Evolutionary conservation across 2,888 invertebrate genomes (phyloP).

Genomic region (Spodoptera picta): DNA sequence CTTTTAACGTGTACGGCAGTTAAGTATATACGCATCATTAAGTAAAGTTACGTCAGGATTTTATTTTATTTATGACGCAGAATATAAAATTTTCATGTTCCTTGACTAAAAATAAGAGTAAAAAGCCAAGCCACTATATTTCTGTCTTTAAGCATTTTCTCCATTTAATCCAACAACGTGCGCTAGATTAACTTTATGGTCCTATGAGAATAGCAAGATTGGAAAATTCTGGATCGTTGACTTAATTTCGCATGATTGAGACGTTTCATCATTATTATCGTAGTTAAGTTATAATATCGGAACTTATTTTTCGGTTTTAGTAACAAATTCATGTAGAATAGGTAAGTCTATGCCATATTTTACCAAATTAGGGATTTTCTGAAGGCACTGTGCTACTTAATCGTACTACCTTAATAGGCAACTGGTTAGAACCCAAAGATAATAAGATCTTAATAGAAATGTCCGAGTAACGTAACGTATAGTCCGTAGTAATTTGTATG

Average conservation of each 20-base stretch:
- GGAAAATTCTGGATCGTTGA: slow-evolving; percentile 28
- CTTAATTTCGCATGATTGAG: slow-evolving; percentile 38
- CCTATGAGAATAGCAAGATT: slow-evolving; percentile 38
- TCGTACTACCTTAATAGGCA: too few species aligned
- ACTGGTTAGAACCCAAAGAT: too few species aligned
- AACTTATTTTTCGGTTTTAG: neutral
- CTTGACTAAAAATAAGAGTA: slow-evolving; percentile 22
- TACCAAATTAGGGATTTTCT: too few species aligned
- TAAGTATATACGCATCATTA: slow-evolving; percentile 31
- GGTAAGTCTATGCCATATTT: too few species aligned
- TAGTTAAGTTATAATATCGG: slow-evolving; percentile 9
- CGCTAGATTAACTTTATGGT: slow-evolving; percentile 42
- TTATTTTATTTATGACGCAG: slow-evolving; percentile 48
- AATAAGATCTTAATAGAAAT: too few species aligned
- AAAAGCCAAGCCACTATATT: slow-evolving; percentile 26
- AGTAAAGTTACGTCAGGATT: slow-evolving; percentile 50
- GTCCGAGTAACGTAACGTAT: too few species aligned
- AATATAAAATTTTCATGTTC: slow-evolving; percentile 42
- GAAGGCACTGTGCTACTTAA: too few species aligned
- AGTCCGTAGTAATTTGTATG: too few species aligned
- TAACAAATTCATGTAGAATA: neutral
- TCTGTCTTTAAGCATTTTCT: slow-evolving; percentile 24
- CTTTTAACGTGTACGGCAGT: slow-evolving; percentile 31
- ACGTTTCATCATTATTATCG: slow-evolving; percentile 31
- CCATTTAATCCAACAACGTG: slow-evolving; percentile 34